Percentiles rank a stretch among this genome's conserved stretches.
These are phyloP conservation scores for Vanessa cardui DNA, from an alignment of 2,888 invertebrate species.

Conservation along the genomic window DNA sequence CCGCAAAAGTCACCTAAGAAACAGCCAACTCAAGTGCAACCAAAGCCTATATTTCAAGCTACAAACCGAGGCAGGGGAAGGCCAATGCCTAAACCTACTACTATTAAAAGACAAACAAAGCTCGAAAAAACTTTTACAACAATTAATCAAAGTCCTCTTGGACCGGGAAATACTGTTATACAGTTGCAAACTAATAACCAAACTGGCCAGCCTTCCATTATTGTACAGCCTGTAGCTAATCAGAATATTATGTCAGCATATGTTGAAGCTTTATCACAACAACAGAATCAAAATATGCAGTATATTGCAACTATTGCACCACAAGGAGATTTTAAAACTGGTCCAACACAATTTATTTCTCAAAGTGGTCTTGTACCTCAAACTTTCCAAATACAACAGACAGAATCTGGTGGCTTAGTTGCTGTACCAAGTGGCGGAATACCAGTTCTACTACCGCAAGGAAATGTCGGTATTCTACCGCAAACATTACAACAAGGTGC, in stretches of 20 bases:
- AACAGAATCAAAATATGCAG: slow-evolving; percentile 88
- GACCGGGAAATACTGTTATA: slow-evolving; percentile 79
- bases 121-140: slow-evolving; percentile 75
- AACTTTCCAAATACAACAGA: slow-evolving; percentile 84
- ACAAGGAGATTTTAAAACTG: slow-evolving; percentile 82
- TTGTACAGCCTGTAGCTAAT: slow-evolving; percentile 85
- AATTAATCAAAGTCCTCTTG: slow-evolving; percentile 73
- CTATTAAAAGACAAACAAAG: slow-evolving; percentile 77
- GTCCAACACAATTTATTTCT: slow-evolving; percentile 81
- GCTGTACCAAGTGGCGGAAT: slow-evolving; percentile 84
- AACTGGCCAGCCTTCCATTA: slow-evolving; percentile 84
- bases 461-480: slow-evolving; percentile 78
- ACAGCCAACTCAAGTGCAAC: slow-evolving; percentile 73
- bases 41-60: slow-evolving; percentile 78
- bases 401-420: slow-evolving; percentile 83
- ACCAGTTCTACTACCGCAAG: slow-evolving; percentile 80
- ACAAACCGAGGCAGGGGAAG: slow-evolving; percentile 72
- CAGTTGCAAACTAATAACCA: slow-evolving; percentile 82
- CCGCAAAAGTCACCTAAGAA: slow-evolving; percentile 78
- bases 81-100: slow-evolving; percentile 74
- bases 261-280: slow-evolving; percentile 87
- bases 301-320: slow-evolving; percentile 88
- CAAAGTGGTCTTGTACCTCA: slow-evolving; percentile 82
- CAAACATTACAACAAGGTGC: slow-evolving; percentile 80
- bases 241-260: slow-evolving; percentile 85